phyloP scores from a whole-genome alignment of 1,140 invertebrate species.

The Drosophila orosa region DNA sequence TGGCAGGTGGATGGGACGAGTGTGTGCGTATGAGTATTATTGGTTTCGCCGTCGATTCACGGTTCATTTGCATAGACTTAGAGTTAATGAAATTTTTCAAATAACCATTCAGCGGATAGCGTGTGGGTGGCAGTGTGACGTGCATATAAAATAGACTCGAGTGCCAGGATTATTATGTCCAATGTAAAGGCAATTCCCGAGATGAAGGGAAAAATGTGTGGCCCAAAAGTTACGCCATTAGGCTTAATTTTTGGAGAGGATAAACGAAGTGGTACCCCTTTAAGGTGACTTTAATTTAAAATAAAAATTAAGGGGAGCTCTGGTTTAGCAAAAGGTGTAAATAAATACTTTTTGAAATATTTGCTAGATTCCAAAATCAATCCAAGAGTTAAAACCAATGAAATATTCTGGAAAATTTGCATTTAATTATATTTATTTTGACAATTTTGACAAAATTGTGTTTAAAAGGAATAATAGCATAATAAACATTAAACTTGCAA shows the following conservation, averaged over 20 bases:
- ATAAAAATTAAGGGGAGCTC: too few species aligned
- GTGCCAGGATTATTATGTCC: slow-evolving; percentile 12
- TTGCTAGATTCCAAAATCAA: background rate
- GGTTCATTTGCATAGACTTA: slow-evolving; percentile 42
- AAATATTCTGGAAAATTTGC: background rate
- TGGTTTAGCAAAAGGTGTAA: background rate
- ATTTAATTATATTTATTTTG: background rate
- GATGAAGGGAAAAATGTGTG: background rate
- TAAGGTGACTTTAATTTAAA: background rate
- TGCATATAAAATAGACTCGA: slow-evolving; percentile 22
- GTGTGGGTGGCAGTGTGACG: slow-evolving; percentile 23
- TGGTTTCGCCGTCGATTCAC: slow-evolving; percentile 27
- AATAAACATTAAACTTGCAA: too few species aligned
- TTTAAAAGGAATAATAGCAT: background rate
- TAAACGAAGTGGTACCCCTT: background rate
- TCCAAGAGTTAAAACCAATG: too few species aligned
- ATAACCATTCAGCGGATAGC: slow-evolving; percentile 22
- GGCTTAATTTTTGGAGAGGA: too few species aligned
- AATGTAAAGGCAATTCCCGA: slow-evolving; percentile 27
- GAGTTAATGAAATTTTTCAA: slow-evolving; percentile 47
- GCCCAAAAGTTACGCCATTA: slow-evolving; percentile 3
- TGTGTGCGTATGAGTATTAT: slow-evolving; percentile 12
- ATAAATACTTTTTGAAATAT: background rate
- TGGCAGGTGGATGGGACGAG: slow-evolving; percentile 34
- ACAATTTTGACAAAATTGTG: background rate